Conservation (phyloP, 2,113 vertebrate species). For the Callopanchax toddi region DNA sequence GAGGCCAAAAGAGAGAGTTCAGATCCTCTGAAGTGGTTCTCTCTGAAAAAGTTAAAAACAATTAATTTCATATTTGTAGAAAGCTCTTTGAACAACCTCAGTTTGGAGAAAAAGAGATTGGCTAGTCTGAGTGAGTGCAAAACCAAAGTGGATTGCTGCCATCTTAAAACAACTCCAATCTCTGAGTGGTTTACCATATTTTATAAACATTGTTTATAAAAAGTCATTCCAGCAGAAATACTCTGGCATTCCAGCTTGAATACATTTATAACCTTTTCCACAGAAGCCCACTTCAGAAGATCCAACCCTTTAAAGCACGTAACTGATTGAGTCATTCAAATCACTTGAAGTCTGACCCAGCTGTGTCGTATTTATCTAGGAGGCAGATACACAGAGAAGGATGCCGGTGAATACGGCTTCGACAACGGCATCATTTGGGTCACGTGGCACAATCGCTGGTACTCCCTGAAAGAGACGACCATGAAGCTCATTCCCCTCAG, state of each 20-base stretch:
- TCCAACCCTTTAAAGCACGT: neutral
- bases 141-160: neutral
- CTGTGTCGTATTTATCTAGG: slow-evolving; percentile 68
- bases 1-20: too few species aligned
- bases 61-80: neutral
- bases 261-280: neutral
- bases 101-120: neutral
- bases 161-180: too few species aligned
- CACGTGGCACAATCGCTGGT: slow-evolving; percentile 92
- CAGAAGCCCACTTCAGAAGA: neutral
- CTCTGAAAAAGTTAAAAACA: neutral
- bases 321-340: neutral
- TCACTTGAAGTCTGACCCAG: slow-evolving; percentile 1
- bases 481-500: slow-evolving; percentile 95
- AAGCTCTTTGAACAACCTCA: neutral
- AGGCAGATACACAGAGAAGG: slow-evolving; percentile 84
- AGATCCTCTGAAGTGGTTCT: neutral
- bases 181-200: too few species aligned
- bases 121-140: neutral
- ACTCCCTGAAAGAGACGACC: slow-evolving; percentile 92
- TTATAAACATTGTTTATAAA: too few species aligned
- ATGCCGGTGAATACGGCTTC: slow-evolving; percentile 77
- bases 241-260: too few species aligned
- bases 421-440: slow-evolving; percentile 96
- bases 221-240: too few species aligned